A percentile compares a stretch with the other conserved stretches of the same genome.
Evolutionary conservation across 2,797 vertebrate species (phyloP).

Genomic region (Pangasius krempfi): DNA sequence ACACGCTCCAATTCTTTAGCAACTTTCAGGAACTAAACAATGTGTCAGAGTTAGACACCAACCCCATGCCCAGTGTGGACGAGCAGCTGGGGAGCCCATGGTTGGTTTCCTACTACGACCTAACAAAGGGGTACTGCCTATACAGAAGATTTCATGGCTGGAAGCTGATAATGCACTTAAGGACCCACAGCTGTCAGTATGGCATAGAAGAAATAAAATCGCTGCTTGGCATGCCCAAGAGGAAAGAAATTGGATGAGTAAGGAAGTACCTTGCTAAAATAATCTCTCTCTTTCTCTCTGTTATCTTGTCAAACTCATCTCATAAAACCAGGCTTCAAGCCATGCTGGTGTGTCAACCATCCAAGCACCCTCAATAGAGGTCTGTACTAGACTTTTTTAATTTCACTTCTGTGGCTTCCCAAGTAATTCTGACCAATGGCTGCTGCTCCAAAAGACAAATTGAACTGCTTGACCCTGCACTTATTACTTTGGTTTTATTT

Average conservation of each 20-base stretch:
- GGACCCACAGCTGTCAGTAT: neutral
- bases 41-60: neutral
- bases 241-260: slow-evolving; percentile 16
- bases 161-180: slow-evolving; percentile 1
- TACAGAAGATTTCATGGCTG: neutral
- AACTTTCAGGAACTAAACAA: neutral
- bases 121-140: neutral
- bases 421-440: neutral
- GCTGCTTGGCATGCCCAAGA: neutral
- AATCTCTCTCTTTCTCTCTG: neutral
- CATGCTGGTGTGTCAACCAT: neutral
- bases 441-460: neutral
- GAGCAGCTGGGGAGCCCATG: neutral
- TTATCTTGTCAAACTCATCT: neutral
- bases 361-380: neutral
- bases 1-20: neutral
- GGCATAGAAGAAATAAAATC: neutral
- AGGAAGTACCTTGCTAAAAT: neutral
- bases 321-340: neutral
- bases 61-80: neutral
- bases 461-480: neutral
- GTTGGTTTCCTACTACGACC: neutral
- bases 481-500: too few relatives aligned
- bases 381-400: neutral
- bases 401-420: too few relatives aligned